Percentiles rank a stretch among this genome's conserved stretches.
These are phyloP conservation scores for Cenopis cana DNA, from an alignment of 2,888 invertebrate species.

Conservation along the genomic window DNA sequence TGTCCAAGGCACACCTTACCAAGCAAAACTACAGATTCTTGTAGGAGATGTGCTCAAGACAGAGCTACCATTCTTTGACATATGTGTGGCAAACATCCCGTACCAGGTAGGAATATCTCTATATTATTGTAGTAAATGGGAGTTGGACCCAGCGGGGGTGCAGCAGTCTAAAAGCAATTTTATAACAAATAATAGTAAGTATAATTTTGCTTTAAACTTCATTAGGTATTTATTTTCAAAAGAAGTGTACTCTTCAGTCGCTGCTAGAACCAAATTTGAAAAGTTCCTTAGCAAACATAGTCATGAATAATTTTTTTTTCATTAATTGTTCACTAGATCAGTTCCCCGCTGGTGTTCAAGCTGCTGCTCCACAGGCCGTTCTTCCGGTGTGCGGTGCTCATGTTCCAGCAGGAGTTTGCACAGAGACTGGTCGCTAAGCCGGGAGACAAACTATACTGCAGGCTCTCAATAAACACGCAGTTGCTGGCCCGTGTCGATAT, in stretches of 20 bases:
- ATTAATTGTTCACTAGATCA: constrained; percentile 89
- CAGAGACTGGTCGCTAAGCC: constrained; percentile 98
- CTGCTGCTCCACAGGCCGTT: constrained; percentile 93
- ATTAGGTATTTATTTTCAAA: too few relatives aligned
- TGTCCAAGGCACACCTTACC: constrained; percentile 94
- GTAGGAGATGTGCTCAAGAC: constrained; percentile 98
- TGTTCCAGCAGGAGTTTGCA: constrained; percentile 99
- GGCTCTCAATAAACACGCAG: constrained; percentile 98
- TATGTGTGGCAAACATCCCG: constrained; percentile 99
- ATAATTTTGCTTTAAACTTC: too few relatives aligned
- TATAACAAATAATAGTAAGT: too few relatives aligned
- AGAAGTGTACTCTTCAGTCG: neutral
- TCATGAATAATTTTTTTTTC: neutral
- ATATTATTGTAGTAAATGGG: neutral
- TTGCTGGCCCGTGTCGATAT: constrained; percentile 97
- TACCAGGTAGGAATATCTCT: constrained; percentile 86
- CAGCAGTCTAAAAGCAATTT: too few relatives aligned
- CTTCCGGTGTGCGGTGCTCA: constrained; percentile 97
- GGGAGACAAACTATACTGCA: constrained; percentile 98
- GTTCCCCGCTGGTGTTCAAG: constrained; percentile 98
- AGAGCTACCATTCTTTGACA: constrained; percentile 98
- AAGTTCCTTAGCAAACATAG: neutral
- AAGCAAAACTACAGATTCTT: constrained; percentile 95
- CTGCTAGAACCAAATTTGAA: neutral
- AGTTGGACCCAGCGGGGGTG: too few relatives aligned